Conservation (phyloP, 2,113 vertebrate species). For the Apus apus region DNA sequence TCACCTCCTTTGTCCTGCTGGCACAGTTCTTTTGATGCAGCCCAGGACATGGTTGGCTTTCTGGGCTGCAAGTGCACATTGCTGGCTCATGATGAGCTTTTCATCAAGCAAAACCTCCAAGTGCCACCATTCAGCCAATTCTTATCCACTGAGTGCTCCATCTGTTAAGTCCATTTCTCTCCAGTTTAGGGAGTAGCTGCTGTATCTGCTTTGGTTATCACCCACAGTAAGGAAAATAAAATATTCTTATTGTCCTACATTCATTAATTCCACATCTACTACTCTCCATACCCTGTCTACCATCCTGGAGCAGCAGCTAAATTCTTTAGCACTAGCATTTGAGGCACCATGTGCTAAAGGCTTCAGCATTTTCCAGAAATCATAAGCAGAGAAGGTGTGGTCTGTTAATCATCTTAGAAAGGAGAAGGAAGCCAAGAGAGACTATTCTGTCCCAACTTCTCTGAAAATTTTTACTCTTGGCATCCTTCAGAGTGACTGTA, state of each 20-base stretch:
- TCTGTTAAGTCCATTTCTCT: too few relatives aligned
- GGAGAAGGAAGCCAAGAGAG: background rate
- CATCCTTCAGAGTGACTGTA: background rate
- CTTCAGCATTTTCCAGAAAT: background rate
- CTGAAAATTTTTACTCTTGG: background rate
- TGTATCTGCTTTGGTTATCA: background rate
- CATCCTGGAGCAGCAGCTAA: background rate
- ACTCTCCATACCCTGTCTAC: background rate
- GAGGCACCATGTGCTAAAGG: background rate
- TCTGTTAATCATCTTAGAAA: background rate
- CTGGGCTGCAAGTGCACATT: too few relatives aligned
- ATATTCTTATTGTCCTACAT: background rate
- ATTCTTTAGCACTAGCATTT: background rate
- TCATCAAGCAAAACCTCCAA: too few relatives aligned
- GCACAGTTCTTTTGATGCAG: too few relatives aligned
- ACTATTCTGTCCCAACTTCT: background rate
- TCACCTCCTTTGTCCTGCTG: too few relatives aligned
- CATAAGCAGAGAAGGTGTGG: background rate
- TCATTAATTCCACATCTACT: background rate
- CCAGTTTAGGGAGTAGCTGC: too few relatives aligned
- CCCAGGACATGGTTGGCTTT: too few relatives aligned
- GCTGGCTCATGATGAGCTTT: too few relatives aligned
- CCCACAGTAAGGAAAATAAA: background rate
- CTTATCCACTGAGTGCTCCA: too few relatives aligned
- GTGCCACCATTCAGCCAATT: too few relatives aligned